Evolutionary conservation across 2,888 invertebrate species (phyloP), one percentile per base, ranked within the genome.

Genomic region (Scaptomyza caliginosa): DNA sequence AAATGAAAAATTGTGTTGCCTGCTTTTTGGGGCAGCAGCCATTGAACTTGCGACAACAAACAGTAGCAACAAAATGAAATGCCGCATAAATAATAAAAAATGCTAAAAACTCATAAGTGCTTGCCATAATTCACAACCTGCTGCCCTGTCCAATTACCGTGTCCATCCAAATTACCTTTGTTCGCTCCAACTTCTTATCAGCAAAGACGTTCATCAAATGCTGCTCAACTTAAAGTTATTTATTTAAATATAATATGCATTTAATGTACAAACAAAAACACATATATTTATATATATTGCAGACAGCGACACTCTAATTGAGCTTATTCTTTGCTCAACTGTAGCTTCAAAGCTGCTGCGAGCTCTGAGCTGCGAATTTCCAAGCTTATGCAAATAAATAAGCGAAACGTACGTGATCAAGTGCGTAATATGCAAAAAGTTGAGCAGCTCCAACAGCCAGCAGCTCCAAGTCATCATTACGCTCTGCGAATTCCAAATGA

Each of bases 391-490:
- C 81, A 86, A 83, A 83, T 84, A 86, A 81, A 84, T 78, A 84
- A 67, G 71, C 64, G 67, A 67, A 56, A 50, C 50, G 79, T 77
- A 84, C 83, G 83, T 84, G 83, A 86, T 67, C 84, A 84, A 80
- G 78, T 88, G 85, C 78, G 86, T 87, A 88, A 88, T 89, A 82
- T 77, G 76, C 76, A 80, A 72, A 77, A 78, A 86, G 74, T 79
- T 71, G 54, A 71, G 38, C 60, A 51, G 71, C 60, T 43, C 43
- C 43, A 57, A 50, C 6, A 13, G 13, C 32, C 39, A 54, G 57
- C 71, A 72, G 63, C 30, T 57, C 50, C 65, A 51, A 65, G 71
- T 67, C 84, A 70, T 75, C 79, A 73, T 79, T 83, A 86, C 71
- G 84, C 79, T 69, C 30, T 48, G 64, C 71, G 86, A 68, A 84